phyloP scores from a whole-genome alignment of 2,113 vertebrate genomes.

The Atrichornis clamosus region DNA sequence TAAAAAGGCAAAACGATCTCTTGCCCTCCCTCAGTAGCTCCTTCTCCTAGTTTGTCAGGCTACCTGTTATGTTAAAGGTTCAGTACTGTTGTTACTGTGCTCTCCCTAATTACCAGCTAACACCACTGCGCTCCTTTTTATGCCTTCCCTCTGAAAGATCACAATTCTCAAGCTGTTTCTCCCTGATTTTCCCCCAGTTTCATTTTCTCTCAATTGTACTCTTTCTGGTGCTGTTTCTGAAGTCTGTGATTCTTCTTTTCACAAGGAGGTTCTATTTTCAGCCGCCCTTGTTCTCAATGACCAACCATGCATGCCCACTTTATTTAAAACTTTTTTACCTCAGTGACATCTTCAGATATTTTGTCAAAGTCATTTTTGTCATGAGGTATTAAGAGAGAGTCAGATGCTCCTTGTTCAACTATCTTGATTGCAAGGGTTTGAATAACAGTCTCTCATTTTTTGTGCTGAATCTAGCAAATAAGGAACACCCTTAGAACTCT shows the following conservation, averaged over 20 bases:
- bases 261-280: slow-evolving; percentile 45
- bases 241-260: not conserved
- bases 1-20: not conserved
- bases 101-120: not conserved
- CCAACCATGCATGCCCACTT: slow-evolving; percentile 7
- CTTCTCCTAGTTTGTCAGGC: not conserved
- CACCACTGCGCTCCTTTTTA: not conserved
- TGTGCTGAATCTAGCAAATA: not conserved
- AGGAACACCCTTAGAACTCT: not conserved
- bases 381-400: not conserved
- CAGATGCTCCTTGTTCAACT: not conserved
- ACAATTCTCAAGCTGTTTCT: not conserved
- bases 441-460: not conserved
- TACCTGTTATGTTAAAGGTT: not conserved
- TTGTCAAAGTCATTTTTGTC: slow-evolving; percentile 9
- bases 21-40: not conserved
- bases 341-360: not conserved
- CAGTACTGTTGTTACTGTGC: not conserved
- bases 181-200: not conserved
- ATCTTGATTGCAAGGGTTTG: not conserved
- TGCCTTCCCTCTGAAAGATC: not conserved
- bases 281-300: slow-evolving; percentile 32
- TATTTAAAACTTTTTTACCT: slow-evolving; percentile 18
- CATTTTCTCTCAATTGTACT: not conserved
- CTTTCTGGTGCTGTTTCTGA: slow-evolving; percentile 14